Evolutionary conservation across 92 coral and sea anemone genomes (phyloP), one percentile per base, ranked within the genome.

Genomic region (Anthopleura xanthogrammica): DNA sequence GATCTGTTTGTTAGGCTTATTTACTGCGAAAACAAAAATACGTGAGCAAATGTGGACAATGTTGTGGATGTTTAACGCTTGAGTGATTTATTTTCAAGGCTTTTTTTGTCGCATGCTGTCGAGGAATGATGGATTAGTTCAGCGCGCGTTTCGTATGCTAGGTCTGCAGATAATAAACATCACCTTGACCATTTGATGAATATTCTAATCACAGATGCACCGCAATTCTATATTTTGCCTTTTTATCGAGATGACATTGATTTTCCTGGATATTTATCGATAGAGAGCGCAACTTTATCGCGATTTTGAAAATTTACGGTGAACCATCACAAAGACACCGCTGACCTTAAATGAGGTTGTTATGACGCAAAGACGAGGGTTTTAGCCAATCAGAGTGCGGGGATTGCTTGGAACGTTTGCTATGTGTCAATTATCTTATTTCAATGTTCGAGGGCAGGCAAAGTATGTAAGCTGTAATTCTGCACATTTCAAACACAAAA

Each of bases 351-450:
- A 76, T 85, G 85, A 84, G 79, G 85, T 81, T 90, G 75, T 88
- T 40, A 80, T 89, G 93, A 90, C 93, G 92, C 85, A 90, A 39
- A 41, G 65, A 50, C 73, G 62, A 72, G 82, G 52, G 36, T 62
- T 72, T 75, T 65, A 83, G 79, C 98, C 98, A 93, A 91, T 93
- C 92, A 81, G 52, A 81, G 71, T 17, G 50, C 83, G 41, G 52
- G 70, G 85, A 60, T 79, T 41, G 87, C 68, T 52, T 42, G 90
- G 98, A 87, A 93, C 90, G 95, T 81, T 77, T 80, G 86, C 88
- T 87, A 94, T 94, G 98, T 92, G 98, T 90, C 98, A 94, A 92
- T 94, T 91, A 91, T 82, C 87, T 91, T 88, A 89, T 85, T 90
- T 87, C 87, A 72, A 79, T 92, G 93, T 89, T 83, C 66, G 55